Evolutionary conservation across 2,888 invertebrate genomes (phyloP), one percentile per base, ranked within the genome.

Genomic region (Psylliodes chrysocephalus): DNA sequence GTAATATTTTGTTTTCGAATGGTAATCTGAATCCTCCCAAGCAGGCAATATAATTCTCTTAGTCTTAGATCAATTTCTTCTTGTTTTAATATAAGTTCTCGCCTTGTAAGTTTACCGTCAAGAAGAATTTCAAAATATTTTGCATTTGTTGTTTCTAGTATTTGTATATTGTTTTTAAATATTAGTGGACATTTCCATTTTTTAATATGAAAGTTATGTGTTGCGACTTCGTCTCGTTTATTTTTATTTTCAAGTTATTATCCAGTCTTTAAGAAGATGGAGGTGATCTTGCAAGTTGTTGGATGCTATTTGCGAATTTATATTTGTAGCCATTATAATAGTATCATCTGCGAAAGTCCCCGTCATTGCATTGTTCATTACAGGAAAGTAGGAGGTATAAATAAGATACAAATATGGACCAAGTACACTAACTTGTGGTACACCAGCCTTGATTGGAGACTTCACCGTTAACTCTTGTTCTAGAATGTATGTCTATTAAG

Each of bases 141-240:
- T 19, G 18, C 2, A 18, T 8, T 4, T 19, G 19, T n/a, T n/a
- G n/a, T n/a, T n/a, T n/a, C n/a, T n/a, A n/a, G n/a, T n/a, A n/a
- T n/a, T n/a, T n/a, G n/a, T n/a, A n/a, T n/a, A n/a, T n/a, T n/a
- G n/a, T n/a, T n/a, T n/a, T n/a, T n/a, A n/a, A n/a, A n/a, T n/a
- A n/a, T n/a, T n/a, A 19, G 46, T 5, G 46, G 46, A 25, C 46
- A 46, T n/a, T 2, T 19, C 1, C 12, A n/a, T 2, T 25, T 25
- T 47, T 25, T 15, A 12, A 7, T 4, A 19, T 47, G 22, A 47
- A 47, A 18, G 18, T 46, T 4, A 46, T 25, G 6, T 25, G 46
- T 46, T 46, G 12, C 6, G 44, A 44, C 15, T 44, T 44, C 3
- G 46, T 19, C 10, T 47, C 47, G 6, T 47, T 47, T 25, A 47